Conservation (phyloP, 2,113 vertebrate genomes). For the Solea solea region DNA sequence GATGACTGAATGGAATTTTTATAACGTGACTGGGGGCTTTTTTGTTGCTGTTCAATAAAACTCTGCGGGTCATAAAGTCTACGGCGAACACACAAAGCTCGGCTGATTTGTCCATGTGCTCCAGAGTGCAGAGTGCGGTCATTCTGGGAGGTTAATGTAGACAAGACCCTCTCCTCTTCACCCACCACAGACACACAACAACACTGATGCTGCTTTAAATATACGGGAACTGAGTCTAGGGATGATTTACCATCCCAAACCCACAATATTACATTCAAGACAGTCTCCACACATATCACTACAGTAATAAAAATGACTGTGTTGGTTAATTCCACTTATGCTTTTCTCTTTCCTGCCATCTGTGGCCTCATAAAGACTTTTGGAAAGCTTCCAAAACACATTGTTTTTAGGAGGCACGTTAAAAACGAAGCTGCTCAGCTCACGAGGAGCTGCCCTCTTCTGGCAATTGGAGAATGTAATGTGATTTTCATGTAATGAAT, state of each 20-base stretch:
- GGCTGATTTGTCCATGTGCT: no score
- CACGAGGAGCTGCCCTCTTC: background rate
- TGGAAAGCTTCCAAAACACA: constrained; percentile 12
- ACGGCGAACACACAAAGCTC: background rate
- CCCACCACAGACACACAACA: background rate
- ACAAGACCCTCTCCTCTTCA: background rate
- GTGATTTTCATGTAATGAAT: background rate
- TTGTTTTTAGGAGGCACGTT: background rate
- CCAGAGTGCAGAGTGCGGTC: no score
- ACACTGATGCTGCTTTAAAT: background rate
- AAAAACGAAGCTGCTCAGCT: background rate
- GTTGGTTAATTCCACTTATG: background rate
- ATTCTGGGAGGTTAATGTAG: no score
- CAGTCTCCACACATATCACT: background rate
- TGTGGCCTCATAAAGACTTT: background rate
- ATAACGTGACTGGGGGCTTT: background rate
- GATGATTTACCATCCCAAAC: background rate
- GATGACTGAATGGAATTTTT: background rate
- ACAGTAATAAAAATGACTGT: background rate
- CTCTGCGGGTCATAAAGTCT: background rate
- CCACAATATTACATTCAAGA: no score
- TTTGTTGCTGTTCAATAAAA: constrained; percentile 8
- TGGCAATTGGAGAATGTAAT: background rate
- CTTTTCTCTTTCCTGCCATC: background rate
- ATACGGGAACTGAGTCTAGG: background rate